Percentiles rank a stretch among this genome's conserved stretches.
Evolutionary conservation across 2,797 vertebrate genomes (phyloP).

Genomic region (Hemibagrus guttatus): DNA sequence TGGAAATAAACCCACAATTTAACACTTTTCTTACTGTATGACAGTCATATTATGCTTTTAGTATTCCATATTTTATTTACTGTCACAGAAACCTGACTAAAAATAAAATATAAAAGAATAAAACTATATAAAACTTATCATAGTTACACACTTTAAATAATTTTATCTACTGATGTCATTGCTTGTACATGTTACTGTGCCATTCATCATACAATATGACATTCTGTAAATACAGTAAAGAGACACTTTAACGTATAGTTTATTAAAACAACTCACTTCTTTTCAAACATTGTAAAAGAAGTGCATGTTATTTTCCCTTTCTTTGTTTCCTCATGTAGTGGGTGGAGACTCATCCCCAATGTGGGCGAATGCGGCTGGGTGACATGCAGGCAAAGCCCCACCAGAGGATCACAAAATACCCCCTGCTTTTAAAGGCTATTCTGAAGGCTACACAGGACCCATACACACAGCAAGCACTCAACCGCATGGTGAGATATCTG

Average conservation of each 20-base stretch:
- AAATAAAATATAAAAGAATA: too few species aligned
- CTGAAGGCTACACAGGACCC: constrained; percentile 74
- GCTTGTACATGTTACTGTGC: background rate
- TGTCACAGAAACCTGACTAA: background rate
- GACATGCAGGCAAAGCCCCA: constrained; percentile 87
- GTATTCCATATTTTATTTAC: background rate
- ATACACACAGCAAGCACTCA: constrained; percentile 62
- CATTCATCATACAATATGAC: background rate
- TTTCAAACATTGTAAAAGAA: background rate
- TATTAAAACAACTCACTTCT: background rate
- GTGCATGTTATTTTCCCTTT: constrained; percentile 6
- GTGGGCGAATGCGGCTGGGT: constrained; percentile 78
- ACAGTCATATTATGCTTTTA: background rate
- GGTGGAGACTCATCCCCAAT: constrained; percentile 81
- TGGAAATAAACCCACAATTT: constrained; percentile 77
- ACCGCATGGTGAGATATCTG: constrained; percentile 71
- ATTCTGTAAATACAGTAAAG: background rate
- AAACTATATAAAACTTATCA: background rate
- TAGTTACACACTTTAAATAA: background rate
- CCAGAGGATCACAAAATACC: constrained; percentile 87
- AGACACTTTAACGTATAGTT: background rate
- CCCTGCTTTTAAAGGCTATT: constrained; percentile 80
- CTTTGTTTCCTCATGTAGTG: constrained; percentile 69
- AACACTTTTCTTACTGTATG: constrained; percentile 73
- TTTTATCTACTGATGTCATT: background rate